Evolutionary conservation across 1,140 invertebrate species (phyloP).

Genomic region (Patella vulgata): DNA sequence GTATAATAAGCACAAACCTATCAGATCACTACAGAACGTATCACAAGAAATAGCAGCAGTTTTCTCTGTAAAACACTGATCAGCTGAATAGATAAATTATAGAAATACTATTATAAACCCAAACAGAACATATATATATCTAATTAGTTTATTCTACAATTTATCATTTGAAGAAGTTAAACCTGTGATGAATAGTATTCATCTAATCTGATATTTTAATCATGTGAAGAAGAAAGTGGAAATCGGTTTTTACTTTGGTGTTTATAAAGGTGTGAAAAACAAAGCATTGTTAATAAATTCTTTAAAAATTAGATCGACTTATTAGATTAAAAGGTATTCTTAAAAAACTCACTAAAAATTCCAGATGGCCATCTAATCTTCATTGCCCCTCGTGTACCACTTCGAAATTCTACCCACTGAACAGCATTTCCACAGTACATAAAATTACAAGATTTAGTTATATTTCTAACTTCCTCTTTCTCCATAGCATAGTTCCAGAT

Average conservation of each 20-base stretch:
- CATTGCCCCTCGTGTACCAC: slow-evolving; percentile 64
- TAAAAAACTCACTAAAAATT: slow-evolving; percentile 57
- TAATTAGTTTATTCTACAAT: no score
- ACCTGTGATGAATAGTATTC: no score
- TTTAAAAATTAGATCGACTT: no score
- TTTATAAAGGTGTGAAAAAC: no score
- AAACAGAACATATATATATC: no score
- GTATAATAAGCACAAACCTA: no score
- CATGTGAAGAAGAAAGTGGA: no score
- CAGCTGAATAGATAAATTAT: slow-evolving; percentile 30
- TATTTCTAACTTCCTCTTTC: slow-evolving; percentile 30
- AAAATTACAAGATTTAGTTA: slow-evolving; percentile 53
- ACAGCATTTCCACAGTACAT: slow-evolving; percentile 65
- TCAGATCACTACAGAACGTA: slow-evolving; percentile 58
- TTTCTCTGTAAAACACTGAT: slow-evolving; percentile 48
- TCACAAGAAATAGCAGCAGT: slow-evolving; percentile 54
- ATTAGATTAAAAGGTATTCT: no score
- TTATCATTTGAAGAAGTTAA: no score
- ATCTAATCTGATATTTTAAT: no score
- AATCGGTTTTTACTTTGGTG: no score
- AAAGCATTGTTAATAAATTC: no score
- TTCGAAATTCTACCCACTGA: slow-evolving; percentile 65
- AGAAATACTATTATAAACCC: background rate
- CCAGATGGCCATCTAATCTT: slow-evolving; percentile 66
- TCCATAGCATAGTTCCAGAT: slow-evolving; percentile 61